Evolutionary conservation across 1,140 invertebrate species (phyloP).

Genomic region (Drosophila sulfurigaster): DNA sequence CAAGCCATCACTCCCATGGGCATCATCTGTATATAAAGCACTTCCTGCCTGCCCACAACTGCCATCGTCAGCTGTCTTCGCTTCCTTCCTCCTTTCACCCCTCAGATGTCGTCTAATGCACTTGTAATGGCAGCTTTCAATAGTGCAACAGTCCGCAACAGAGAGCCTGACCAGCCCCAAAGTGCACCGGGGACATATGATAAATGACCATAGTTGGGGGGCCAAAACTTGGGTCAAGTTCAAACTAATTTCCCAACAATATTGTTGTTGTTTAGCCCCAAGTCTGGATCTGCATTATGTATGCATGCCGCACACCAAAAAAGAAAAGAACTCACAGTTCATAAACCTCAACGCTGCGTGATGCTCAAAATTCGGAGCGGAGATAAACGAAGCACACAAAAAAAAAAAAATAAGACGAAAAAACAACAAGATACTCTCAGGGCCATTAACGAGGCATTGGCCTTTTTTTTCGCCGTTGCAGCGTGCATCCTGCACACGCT

Average conservation of each 20-base stretch:
- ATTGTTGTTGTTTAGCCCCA: conserved; percentile 46
- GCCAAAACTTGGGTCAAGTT: conserved; percentile 68
- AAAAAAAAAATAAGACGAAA: neutral
- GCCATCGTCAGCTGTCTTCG: neutral
- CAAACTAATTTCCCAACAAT: conserved; percentile 67
- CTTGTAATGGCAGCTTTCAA: conserved; percentile 49
- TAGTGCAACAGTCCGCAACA: conserved; percentile 34
- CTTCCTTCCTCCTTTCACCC: neutral
- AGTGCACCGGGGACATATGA: conserved; percentile 39
- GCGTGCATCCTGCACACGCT: conserved; percentile 41
- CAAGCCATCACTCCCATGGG: conserved; percentile 35
- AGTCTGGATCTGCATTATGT: conserved; percentile 35
- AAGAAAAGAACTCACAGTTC: conserved; percentile 49
- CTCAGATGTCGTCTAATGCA: conserved; percentile 40
- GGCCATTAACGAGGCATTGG: conserved; percentile 78
- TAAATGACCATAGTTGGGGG: conserved; percentile 42
- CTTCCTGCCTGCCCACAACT: neutral
- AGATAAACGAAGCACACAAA: neutral
- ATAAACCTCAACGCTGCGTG: conserved; percentile 48
- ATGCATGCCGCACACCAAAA: conserved; percentile 23
- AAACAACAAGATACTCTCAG: conserved; percentile 30
- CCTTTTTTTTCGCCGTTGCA: conserved; percentile 39
- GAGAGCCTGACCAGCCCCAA: conserved; percentile 10
- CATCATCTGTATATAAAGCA: conserved; percentile 24
- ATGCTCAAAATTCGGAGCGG: neutral